Base-by-base conservation (phyloP, 37 sponge, comb jelly and placozoan species). In the Hormiphora californensis region DNA sequence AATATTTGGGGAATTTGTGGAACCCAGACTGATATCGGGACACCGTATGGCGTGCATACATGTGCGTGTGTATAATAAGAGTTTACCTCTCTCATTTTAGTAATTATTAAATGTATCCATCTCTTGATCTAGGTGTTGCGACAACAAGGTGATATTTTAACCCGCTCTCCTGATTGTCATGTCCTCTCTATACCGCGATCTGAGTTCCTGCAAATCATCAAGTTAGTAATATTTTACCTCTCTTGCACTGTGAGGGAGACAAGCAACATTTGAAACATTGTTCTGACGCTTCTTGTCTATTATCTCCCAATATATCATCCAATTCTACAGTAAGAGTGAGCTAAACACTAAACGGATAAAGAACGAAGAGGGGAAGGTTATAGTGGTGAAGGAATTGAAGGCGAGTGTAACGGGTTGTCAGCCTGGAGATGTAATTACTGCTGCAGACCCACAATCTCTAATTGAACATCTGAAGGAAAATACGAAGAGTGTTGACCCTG, bases 311-410 rank as follows among this genome's bases (percentile, higher is more conserved):
- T 49, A 49, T 49, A 49, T 49, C 15, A 49, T 49, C 53, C 53
- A 49, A 49, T 49, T 49, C 9, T 49, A 49, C 81, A 73, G 81
- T 73, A 43, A 73, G 81, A 73, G 81, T 41, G 81, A 73, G 46
- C 23, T 73, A 28, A 73, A 73, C 81, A 73, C 81, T 8, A 73
- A 73, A 28, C 81, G 81, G n/a, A 21, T 73, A 33, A 73, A 73
- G 27, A 46, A 73, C 46, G 81, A 73, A 2, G 32, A 27, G 43
- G 81, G 81, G 7, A 73, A 73, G 46, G 81, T 73, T 5, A 28
- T 73, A 11, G 81, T 73, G 25, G 81, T 73, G 0, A 73, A 73
- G 44, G 81, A 73, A 17, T 21, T 73, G 46, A 39, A 46, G 25
- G 81, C 81, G 2, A 73, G 81, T 73, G 81, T 73, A 22, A 73